Evolutionary conservation across 2,797 vertebrate genomes (phyloP).

Genomic region (Tragelaphus oryx): DNA sequence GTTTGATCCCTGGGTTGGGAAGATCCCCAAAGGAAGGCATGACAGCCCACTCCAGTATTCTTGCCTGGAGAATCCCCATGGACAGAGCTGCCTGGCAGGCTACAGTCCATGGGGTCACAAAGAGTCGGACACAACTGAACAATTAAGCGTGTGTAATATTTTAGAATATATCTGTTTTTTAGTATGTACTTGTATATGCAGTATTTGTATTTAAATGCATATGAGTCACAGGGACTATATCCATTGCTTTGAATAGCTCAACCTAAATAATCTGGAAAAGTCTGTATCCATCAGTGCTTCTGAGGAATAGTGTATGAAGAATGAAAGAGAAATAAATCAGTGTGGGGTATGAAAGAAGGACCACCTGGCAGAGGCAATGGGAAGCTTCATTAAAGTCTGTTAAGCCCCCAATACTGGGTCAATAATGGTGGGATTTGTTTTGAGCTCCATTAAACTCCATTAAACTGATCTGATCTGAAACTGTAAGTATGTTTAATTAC

Average conservation of each 20-base stretch:
- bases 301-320: neutral
- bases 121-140: neutral
- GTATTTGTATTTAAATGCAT: neutral
- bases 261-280: neutral
- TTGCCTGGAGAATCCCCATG: neutral
- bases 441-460: neutral
- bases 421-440: slow-evolving; percentile 32
- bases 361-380: slow-evolving; percentile 21
- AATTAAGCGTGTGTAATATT: neutral
- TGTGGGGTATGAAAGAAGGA: neutral
- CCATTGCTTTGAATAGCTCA: neutral
- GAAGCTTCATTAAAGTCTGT: slow-evolving; percentile 15
- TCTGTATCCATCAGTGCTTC: neutral
- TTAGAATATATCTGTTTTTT: neutral
- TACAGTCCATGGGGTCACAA: neutral
- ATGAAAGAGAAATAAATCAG: neutral
- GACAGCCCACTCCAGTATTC: neutral
- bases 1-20: neutral
- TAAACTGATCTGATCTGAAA: neutral
- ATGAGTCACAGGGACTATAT: neutral
- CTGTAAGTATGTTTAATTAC: neutral
- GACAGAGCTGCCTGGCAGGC: neutral
- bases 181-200: neutral
- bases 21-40: neutral
- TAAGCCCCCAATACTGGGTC: slow-evolving; percentile 43